Conservation (phyloP, 2,888 invertebrate species). For the Andrena dorsata region DNA sequence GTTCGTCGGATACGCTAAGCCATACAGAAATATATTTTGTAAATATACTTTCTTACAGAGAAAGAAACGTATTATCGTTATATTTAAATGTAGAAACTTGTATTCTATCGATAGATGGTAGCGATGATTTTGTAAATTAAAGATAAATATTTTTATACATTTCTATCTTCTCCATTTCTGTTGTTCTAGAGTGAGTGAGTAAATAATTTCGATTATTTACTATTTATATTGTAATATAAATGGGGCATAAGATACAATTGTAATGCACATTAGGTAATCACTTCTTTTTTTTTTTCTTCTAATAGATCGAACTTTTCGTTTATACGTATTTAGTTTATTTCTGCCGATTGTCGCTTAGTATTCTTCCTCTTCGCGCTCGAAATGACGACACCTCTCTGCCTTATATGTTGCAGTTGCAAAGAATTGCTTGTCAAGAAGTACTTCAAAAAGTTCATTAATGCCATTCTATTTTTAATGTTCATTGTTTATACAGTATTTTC, state of each 20-base stretch:
- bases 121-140: constrained; percentile 36
- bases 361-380: neutral
- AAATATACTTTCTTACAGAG: constrained; percentile 7
- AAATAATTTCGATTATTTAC: constrained; percentile 13
- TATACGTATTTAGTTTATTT: neutral
- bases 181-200: neutral
- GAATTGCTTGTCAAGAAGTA: neutral
- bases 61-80: constrained; percentile 28
- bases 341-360: neutral
- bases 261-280: neutral
- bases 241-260: neutral
- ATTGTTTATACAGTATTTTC: too few relatives aligned
- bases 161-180: constrained; percentile 31
- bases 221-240: constrained; percentile 2
- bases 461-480: too few relatives aligned
- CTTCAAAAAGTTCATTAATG: too few relatives aligned
- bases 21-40: constrained; percentile 29
- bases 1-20: neutral
- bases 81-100: constrained; percentile 15
- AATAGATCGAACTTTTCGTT: neutral
- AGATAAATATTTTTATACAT: constrained; percentile 59
- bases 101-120: constrained; percentile 33
- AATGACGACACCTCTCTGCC: neutral
- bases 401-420: neutral
- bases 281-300: neutral